phyloP scores from a whole-genome alignment of 2,888 invertebrate species.

The Axea sp. region DNA sequence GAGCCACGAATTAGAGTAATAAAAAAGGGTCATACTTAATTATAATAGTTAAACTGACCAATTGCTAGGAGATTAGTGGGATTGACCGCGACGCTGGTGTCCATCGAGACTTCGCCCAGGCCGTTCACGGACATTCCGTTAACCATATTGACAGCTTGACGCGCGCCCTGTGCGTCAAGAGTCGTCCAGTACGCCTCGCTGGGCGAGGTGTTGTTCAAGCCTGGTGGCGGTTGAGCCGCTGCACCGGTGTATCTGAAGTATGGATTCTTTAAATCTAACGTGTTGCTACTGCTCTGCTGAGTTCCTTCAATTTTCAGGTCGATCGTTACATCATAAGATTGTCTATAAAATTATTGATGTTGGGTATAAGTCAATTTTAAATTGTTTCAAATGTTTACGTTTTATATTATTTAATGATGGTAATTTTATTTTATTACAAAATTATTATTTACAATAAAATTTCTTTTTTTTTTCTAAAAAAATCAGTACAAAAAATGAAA shows the following conservation, averaged over 20 bases:
- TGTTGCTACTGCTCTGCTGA: slow-evolving; percentile 89
- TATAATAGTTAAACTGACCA: slow-evolving; percentile 70
- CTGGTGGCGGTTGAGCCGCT: slow-evolving; percentile 95
- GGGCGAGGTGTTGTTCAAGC: slow-evolving; percentile 93
- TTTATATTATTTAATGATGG: too few species aligned
- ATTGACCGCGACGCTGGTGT: slow-evolving; percentile 83
- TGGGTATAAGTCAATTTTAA: too few species aligned
- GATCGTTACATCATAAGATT: slow-evolving; percentile 99
- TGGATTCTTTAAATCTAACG: slow-evolving; percentile 98
- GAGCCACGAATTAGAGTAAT: too few species aligned
- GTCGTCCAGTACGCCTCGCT: slow-evolving; percentile 96
- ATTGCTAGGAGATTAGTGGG: slow-evolving; percentile 79
- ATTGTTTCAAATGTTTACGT: too few species aligned
- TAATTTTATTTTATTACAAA: too few species aligned
- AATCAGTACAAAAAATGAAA: too few species aligned
- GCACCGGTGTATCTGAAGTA: slow-evolving; percentile 98
- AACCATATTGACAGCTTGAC: slow-evolving; percentile 86
- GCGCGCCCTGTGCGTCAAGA: slow-evolving; percentile 87
- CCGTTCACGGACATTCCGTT: slow-evolving; percentile 89
- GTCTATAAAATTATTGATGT: slow-evolving; percentile 80
- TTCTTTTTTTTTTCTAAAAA: too few species aligned
- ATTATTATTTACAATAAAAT: too few species aligned
- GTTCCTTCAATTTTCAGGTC: slow-evolving; percentile 95
- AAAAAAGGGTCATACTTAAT: slow-evolving; percentile 29
- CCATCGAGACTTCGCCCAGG: slow-evolving; percentile 86